Percentiles rank a stretch among this genome's conserved stretches.
phyloP scores from a whole-genome alignment of 2,113 vertebrate genomes.

The Thomomys bottae region DNA sequence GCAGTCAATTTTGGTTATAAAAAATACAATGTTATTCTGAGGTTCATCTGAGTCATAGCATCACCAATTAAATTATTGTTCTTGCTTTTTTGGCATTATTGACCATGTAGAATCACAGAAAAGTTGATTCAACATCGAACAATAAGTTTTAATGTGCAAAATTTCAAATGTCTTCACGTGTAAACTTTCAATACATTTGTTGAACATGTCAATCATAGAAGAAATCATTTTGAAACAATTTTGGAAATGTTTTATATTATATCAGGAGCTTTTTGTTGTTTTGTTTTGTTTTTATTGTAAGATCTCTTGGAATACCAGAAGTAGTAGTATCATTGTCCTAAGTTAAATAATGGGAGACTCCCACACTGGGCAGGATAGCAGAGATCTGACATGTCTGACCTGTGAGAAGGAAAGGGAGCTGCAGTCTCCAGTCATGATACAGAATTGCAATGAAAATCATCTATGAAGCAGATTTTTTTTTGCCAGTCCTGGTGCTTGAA shows the following conservation, averaged over 20 bases:
- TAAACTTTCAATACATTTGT: neutral
- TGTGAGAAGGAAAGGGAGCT: slow-evolving; percentile 15
- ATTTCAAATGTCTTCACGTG: slow-evolving; percentile 7
- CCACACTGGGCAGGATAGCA: slow-evolving; percentile 7
- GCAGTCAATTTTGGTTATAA: slow-evolving; percentile 5
- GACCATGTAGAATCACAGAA: slow-evolving; percentile 14
- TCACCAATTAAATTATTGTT: slow-evolving; percentile 6
- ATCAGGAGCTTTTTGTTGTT: slow-evolving; percentile 33
- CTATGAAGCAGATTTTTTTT: neutral
- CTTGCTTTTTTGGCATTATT: slow-evolving; percentile 11
- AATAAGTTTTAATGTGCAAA: slow-evolving; percentile 47
- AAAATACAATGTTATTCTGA: slow-evolving; percentile 36
- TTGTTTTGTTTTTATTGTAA: slow-evolving; percentile 48
- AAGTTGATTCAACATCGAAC: slow-evolving; percentile 6
- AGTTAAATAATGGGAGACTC: slow-evolving; percentile 40
- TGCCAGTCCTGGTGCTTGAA: too few species aligned
- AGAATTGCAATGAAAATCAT: slow-evolving; percentile 1
- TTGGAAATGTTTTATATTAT: slow-evolving; percentile 43
- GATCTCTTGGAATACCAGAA: neutral
- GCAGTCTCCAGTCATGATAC: neutral
- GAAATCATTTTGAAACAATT: slow-evolving; percentile 33
- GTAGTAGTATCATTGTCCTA: neutral
- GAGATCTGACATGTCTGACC: slow-evolving; percentile 37
- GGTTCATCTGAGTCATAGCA: slow-evolving; percentile 11
- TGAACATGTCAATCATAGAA: slow-evolving; percentile 50